Conservation (phyloP, 1,140 invertebrate genomes). For the Araneus ventricosus region DNA sequence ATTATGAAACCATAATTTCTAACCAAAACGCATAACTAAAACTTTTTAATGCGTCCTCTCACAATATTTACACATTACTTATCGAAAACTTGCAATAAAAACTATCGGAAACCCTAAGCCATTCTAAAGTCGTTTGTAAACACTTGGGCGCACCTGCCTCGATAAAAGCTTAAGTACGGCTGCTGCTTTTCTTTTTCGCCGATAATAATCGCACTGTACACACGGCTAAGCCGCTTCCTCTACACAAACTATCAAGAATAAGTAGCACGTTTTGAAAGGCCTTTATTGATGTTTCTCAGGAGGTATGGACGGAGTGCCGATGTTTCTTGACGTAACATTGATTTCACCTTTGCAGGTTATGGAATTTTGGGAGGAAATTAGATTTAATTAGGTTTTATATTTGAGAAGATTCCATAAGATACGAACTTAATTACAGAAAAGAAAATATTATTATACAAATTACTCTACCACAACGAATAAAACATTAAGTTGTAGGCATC, state of each 20-base stretch:
- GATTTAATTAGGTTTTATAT: too few species aligned
- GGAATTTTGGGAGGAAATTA: too few species aligned
- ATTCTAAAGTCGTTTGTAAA: slow-evolving; percentile 54
- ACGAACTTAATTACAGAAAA: too few species aligned
- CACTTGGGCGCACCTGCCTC: slow-evolving; percentile 17
- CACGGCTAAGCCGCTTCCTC: not conserved
- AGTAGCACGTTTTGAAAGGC: not conserved
- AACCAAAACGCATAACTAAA: not conserved
- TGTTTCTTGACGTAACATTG: too few species aligned
- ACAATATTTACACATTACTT: slow-evolving; percentile 11
- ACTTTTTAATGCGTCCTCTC: not conserved
- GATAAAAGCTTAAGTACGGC: not conserved
- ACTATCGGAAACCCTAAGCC: not conserved
- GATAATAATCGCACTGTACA: not conserved
- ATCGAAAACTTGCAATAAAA: not conserved
- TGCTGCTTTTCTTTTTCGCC: not conserved
- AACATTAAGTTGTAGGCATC: too few species aligned
- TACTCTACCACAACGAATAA: too few species aligned
- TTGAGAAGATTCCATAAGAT: too few species aligned
- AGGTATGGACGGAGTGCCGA: too few species aligned
- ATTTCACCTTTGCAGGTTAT: too few species aligned
- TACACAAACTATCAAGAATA: not conserved
- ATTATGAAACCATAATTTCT: too few species aligned
- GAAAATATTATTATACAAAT: too few species aligned
- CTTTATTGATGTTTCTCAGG: not conserved